Evolutionary conservation across 2,113 vertebrate genomes (phyloP).

Genomic region (Oreochromis tanganicae): DNA sequence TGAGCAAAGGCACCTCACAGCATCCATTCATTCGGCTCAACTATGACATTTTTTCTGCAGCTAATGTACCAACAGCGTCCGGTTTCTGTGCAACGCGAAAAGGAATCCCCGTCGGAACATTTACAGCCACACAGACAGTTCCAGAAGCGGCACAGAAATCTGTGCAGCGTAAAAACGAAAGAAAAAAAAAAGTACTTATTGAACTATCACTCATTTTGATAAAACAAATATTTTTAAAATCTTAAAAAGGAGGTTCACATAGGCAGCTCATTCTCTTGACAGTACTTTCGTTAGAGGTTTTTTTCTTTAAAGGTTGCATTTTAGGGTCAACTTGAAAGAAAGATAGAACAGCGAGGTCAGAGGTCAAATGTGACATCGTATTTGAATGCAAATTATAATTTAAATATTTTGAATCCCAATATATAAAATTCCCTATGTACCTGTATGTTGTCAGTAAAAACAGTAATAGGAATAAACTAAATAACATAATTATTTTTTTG

Average conservation of each 20-base stretch:
- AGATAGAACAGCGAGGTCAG: neutral
- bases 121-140: neutral
- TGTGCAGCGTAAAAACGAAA: accelerated
- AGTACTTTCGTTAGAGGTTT: neutral
- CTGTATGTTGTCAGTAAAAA: neutral
- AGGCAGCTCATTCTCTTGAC: neutral
- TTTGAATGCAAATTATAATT: neutral
- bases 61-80: conserved; percentile 66
- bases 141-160: neutral
- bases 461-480: neutral
- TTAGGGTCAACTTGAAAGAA: neutral
- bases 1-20: neutral
- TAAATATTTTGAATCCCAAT: neutral
- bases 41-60: neutral
- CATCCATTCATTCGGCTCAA: conserved; percentile 30
- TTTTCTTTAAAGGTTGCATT: neutral
- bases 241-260: neutral
- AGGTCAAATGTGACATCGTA: neutral
- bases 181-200: neutral
- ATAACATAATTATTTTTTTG: neutral
- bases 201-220: neutral
- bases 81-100: neutral
- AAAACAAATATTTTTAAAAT: neutral
- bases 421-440: neutral
- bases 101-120: neutral